phyloP scores from a whole-genome alignment of 2,113 vertebrate genomes.

The Capra hircus region DNA sequence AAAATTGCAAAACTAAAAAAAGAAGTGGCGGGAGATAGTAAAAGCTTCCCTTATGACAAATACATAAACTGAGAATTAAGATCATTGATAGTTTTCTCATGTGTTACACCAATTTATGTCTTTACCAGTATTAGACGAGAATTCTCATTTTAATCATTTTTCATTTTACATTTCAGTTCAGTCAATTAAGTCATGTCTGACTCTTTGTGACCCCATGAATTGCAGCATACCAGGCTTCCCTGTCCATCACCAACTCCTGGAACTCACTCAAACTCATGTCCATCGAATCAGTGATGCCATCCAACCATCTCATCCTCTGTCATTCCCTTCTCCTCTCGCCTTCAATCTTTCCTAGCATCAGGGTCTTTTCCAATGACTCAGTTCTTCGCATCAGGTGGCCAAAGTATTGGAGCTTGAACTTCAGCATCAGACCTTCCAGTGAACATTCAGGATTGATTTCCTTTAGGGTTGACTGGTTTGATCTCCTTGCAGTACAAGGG shows the following conservation, averaged over 20 bases:
- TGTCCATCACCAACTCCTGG: neutral
- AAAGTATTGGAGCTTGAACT: neutral
- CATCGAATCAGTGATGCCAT: neutral
- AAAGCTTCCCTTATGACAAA: neutral
- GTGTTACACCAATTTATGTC: neutral
- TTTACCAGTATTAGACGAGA: neutral
- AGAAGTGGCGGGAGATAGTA: accelerated
- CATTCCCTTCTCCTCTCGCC: neutral
- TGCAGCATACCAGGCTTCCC: neutral
- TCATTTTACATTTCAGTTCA: neutral
- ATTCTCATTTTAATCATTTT: neutral
- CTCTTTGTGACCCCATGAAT: neutral
- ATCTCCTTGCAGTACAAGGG: neutral
- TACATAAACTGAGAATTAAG: neutral
- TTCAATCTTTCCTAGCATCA: neutral
- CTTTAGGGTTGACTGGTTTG: neutral
- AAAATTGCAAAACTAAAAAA: neutral
- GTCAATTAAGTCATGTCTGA: neutral
- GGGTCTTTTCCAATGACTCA: neutral
- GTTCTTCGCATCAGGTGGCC: neutral
- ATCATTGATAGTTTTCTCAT: neutral
- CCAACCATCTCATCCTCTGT: neutral
- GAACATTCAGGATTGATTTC: neutral
- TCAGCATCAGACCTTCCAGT: neutral
- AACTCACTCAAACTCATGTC: neutral